Evolutionary conservation across 1,140 invertebrate species (phyloP).

Genomic region (Ruditapes philippinarum): DNA sequence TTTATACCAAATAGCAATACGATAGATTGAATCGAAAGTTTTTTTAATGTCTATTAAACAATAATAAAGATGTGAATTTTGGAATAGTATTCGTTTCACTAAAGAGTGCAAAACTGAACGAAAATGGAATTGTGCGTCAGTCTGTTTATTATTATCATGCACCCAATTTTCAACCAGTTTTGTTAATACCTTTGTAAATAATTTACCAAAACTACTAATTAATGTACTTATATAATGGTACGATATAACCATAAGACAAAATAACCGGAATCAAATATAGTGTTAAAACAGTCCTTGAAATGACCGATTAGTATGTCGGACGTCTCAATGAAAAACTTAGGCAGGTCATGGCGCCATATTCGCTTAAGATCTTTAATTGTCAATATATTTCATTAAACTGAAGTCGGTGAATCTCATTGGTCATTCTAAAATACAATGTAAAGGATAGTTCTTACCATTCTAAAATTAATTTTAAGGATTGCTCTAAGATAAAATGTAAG

Average conservation of each 20-base stretch:
- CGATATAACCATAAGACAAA: not conserved
- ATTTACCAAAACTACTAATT: constrained; percentile 9
- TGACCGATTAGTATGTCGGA: constrained; percentile 14
- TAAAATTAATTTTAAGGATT: too few relatives aligned
- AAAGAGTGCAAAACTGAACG: not conserved
- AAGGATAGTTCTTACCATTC: too few relatives aligned
- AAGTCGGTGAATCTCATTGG: too few relatives aligned
- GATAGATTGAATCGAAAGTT: constrained; percentile 8
- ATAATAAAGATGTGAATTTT: constrained; percentile 5
- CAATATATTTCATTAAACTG: too few relatives aligned
- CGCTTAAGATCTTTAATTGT: too few relatives aligned
- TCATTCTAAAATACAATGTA: too few relatives aligned
- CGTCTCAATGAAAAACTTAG: too few relatives aligned
- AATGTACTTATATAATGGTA: not conserved
- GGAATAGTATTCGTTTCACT: not conserved
- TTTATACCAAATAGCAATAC: constrained; percentile 8
- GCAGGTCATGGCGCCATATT: too few relatives aligned
- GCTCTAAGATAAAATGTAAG: too few relatives aligned
- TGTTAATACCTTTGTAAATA: constrained; percentile 3
- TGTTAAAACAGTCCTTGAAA: not conserved
- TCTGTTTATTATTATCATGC: not conserved
- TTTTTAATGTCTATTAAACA: constrained; percentile 21
- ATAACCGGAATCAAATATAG: not conserved
- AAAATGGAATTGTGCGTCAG: constrained; percentile 13
- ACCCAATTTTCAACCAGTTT: constrained; percentile 18